phyloP scores from a whole-genome alignment of 2,888 invertebrate species.

The Melitaea athalia region DNA sequence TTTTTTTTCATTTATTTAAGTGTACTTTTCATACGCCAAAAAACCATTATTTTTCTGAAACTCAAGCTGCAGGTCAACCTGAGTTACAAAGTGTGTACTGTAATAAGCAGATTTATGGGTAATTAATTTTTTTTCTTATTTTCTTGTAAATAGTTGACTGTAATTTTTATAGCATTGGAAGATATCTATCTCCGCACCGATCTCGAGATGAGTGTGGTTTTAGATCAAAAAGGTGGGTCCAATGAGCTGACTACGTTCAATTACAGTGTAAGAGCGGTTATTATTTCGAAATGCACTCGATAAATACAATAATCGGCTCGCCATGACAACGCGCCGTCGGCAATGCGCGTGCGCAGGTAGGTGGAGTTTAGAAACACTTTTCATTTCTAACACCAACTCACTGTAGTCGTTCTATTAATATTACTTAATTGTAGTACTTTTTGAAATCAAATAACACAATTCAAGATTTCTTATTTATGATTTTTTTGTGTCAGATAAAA shows the following conservation, averaged over 20 bases:
- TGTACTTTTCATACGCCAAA: too few relatives aligned
- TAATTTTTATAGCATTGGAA: not conserved
- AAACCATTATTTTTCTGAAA: too few relatives aligned
- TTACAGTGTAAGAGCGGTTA: conserved; percentile 68
- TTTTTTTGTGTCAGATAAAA: too few relatives aligned
- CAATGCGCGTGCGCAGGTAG: conserved; percentile 39
- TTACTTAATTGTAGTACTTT: not conserved
- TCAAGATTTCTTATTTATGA: not conserved
- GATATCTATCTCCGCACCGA: conserved; percentile 45
- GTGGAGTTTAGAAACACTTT: conserved; percentile 45
- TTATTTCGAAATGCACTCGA: conserved; percentile 71
- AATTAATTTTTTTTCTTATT: too few relatives aligned
- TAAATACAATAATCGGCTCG: conserved; percentile 71
- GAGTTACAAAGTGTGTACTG: too few relatives aligned
- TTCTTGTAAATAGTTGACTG: not conserved
- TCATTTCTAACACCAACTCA: conserved; percentile 40
- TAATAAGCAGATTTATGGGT: too few relatives aligned
- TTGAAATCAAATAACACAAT: not conserved
- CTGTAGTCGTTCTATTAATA: conserved; percentile 1
- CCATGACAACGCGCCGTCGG: conserved; percentile 60
- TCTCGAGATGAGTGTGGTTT: conserved; percentile 31
- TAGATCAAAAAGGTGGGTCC: conserved; percentile 50
- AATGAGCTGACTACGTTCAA: conserved; percentile 62
- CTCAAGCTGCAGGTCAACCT: too few relatives aligned
- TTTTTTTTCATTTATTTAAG: too few relatives aligned